Conservation (phyloP, 2,113 vertebrate species). For the Zingel zingel region DNA sequence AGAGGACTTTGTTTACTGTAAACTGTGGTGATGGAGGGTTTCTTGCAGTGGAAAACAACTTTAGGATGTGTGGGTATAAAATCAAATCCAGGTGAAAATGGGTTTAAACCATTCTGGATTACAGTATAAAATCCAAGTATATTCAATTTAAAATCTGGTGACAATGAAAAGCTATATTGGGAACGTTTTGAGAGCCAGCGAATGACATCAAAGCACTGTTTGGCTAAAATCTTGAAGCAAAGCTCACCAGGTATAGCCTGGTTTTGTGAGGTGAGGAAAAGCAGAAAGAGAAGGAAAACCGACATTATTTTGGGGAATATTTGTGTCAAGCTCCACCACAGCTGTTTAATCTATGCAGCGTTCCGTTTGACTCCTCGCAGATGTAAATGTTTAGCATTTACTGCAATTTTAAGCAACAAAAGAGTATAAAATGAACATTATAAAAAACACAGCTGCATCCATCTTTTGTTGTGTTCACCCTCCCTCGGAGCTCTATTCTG, state of each 20-base stretch:
- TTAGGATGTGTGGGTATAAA: not conserved
- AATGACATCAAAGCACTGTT: not conserved
- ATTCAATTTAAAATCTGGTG: not conserved
- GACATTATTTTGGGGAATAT: not conserved
- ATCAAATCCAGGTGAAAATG: not conserved
- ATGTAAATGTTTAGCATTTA: not conserved
- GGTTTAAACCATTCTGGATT: not conserved
- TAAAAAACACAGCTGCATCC: conserved; percentile 34
- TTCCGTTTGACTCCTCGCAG: not conserved
- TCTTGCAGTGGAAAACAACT: not conserved
- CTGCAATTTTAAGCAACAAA: conserved; percentile 1
- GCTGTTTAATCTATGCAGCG: not conserved
- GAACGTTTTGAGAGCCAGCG: rapidly evolving
- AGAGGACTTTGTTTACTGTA: not conserved
- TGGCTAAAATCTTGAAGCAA: not conserved
- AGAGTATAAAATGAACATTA: not conserved
- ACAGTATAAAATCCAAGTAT: not conserved
- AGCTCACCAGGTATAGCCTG: not conserved
- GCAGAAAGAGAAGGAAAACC: not conserved
- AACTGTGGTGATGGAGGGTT: not conserved
- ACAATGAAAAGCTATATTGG: not conserved
- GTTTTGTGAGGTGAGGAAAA: not conserved
- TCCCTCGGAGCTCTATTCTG: not conserved
- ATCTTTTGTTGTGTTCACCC: conserved; percentile 1
- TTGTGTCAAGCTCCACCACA: not conserved